phyloP scores from a whole-genome alignment of 2,113 vertebrate species.

The Hydrochoerus hydrochaeris region DNA sequence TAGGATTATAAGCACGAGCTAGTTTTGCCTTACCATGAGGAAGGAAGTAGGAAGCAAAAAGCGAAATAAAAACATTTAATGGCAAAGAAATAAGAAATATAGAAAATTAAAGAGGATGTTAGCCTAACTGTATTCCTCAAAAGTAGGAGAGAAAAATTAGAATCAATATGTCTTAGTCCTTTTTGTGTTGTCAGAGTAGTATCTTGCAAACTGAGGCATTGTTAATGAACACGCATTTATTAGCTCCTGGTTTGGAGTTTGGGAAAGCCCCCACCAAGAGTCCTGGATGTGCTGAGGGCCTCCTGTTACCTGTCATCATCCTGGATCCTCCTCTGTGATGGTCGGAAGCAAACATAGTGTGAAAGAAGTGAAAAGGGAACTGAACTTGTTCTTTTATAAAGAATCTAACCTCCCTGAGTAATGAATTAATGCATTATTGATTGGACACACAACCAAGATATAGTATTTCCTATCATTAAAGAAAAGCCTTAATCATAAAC shows the following conservation, averaged over 20 bases:
- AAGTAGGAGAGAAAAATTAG: not conserved
- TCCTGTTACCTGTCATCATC: not conserved
- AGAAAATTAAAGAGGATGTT: not conserved
- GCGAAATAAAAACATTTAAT: not conserved
- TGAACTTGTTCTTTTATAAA: not conserved
- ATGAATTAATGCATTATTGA: not conserved
- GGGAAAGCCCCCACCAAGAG: not conserved
- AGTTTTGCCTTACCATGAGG: not conserved
- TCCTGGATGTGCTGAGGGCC: not conserved
- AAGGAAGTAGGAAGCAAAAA: not conserved
- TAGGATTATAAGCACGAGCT: no score
- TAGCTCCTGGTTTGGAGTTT: not conserved
- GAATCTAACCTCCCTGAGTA: not conserved
- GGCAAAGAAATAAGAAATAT: not conserved
- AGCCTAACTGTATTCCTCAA: not conserved
- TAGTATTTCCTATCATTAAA: not conserved
- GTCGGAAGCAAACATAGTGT: not conserved
- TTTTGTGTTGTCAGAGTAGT: not conserved
- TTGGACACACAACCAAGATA: not conserved
- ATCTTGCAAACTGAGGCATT: not conserved
- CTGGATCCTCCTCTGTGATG: not conserved
- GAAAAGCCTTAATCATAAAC: not conserved
- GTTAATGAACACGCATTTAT: not conserved
- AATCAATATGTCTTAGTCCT: not conserved
- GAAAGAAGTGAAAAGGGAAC: not conserved